Base-by-base conservation (phyloP, 2,888 invertebrate genomes). In the Tetranychus truncatus region DNA sequence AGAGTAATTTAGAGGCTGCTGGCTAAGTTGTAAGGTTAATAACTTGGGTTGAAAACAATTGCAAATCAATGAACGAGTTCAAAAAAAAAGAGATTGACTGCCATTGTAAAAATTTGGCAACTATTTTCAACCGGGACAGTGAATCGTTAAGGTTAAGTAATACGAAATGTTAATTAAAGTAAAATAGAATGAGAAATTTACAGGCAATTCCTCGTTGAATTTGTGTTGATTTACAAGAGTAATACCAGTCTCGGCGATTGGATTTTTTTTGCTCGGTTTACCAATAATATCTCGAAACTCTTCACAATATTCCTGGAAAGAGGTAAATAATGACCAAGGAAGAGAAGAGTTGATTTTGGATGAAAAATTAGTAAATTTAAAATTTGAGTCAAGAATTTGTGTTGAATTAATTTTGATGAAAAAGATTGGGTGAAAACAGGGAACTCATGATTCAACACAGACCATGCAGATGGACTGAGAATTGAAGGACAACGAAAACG, bases 211-310 rank as follows among this genome's bases (percentile, higher is more conserved):
- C 86, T 94, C 94, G 86, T 91, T 91, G 84, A 94, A 93, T 79
- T 92, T 91, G 81, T 93, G 89, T 85, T 94, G 94, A 87, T 94
- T 92, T 86, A 95, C 92, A 83, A 95, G 88, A 81, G 92, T 93
- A 85, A 95, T 94, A 84, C 89, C 89, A 80, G 92, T 92, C 81
- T 92, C 91, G 81, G 92, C 91, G 80, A 92, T 87, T 81, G 91
- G 89, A 75, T 90, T 91, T 86, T 91, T 92, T 86, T 92, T 93
- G 83, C 92, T 91, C 75, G 80, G 80, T 75, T 79, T 79, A 76
- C 80, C 80, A 65, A 76, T 79, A 86, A 95, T 95, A 86, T 94
- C 94, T 82, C 94, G 89, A 86, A 95, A 94, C 86, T 94, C 94
- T 87, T 95, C 94, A 80, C 91, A 92, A 86, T 94, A 94, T 86